Conservation (phyloP, 2,113 vertebrate genomes). For the Campylomormyrus numenius region DNA sequence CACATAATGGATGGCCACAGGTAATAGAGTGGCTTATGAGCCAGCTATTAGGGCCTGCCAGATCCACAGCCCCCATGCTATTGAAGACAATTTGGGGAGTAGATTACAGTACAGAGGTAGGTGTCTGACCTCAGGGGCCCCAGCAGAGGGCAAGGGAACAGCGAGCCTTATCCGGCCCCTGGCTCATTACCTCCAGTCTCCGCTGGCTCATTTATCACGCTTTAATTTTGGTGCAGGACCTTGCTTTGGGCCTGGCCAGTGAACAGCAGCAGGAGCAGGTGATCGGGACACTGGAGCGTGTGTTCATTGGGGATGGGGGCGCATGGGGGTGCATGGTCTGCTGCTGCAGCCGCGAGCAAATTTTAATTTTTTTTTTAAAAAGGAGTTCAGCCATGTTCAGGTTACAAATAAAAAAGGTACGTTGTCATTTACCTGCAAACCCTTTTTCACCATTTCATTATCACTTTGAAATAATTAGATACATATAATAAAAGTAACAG, state of each 20-base stretch:
- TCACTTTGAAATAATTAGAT: not conserved
- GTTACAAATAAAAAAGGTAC: not conserved
- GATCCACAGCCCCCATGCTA: not conserved
- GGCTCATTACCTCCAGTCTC: not conserved
- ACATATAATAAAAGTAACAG: not conserved
- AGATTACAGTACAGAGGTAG: not conserved
- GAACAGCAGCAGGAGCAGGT: not conserved
- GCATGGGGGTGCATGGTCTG: not conserved
- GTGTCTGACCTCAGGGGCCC: not conserved
- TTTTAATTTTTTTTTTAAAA: not conserved
- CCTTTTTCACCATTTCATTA: not conserved
- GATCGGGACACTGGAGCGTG: not conserved
- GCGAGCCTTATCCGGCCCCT: not conserved
- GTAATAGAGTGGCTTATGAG: conserved; percentile 6
- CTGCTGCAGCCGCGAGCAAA: not conserved
- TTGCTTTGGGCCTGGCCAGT: not conserved
- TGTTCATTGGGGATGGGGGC: not conserved
- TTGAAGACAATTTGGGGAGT: conserved; percentile 13
- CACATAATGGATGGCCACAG: not conserved
- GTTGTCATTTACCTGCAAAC: not conserved
- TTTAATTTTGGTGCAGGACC: not conserved
- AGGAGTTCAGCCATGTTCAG: not conserved
- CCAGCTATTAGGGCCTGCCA: conserved; percentile 9
- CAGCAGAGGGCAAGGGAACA: not conserved
- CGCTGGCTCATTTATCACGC: not conserved